Evolutionary conservation across 2,113 vertebrate species (phyloP).

Genomic region (Zeus faber): DNA sequence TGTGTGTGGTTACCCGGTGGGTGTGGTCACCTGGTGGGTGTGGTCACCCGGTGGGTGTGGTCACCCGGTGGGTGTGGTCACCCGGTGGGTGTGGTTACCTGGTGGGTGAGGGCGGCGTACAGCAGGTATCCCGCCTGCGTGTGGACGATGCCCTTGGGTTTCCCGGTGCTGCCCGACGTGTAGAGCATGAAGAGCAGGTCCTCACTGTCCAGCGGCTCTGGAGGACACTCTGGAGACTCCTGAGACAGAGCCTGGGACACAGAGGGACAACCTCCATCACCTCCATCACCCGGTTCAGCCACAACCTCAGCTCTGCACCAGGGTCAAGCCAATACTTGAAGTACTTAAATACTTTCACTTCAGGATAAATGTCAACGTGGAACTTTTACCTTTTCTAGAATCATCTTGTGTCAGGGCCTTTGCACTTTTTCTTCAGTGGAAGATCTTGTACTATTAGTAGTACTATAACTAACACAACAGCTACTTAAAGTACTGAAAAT

Average conservation of each 20-base stretch:
- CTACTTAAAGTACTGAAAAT: too few relatives aligned
- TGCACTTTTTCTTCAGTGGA: too few relatives aligned
- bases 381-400: too few relatives aligned
- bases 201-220: slow-evolving; percentile 87
- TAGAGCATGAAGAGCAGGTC: slow-evolving; percentile 88
- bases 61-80: slow-evolving; percentile 70
- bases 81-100: slow-evolving; percentile 74
- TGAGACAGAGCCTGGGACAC: slow-evolving; percentile 80
- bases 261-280: not conserved
- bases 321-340: not conserved
- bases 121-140: slow-evolving; percentile 91
- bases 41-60: slow-evolving; percentile 7
- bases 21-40: slow-evolving; percentile 1
- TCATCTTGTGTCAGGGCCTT: too few relatives aligned
- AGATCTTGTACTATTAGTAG: too few relatives aligned
- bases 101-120: slow-evolving; percentile 82
- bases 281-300: not conserved
- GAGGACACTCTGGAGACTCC: slow-evolving; percentile 70
- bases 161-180: slow-evolving; percentile 88
- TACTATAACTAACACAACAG: too few relatives aligned
- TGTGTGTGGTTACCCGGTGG: not conserved
- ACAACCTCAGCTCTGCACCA: not conserved
- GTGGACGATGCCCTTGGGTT: slow-evolving; percentile 88
- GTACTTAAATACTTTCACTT: too few relatives aligned
- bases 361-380: too few relatives aligned